Evolutionary conservation across 2,797 vertebrate species (phyloP).

Genomic region (Platalea minor): DNA sequence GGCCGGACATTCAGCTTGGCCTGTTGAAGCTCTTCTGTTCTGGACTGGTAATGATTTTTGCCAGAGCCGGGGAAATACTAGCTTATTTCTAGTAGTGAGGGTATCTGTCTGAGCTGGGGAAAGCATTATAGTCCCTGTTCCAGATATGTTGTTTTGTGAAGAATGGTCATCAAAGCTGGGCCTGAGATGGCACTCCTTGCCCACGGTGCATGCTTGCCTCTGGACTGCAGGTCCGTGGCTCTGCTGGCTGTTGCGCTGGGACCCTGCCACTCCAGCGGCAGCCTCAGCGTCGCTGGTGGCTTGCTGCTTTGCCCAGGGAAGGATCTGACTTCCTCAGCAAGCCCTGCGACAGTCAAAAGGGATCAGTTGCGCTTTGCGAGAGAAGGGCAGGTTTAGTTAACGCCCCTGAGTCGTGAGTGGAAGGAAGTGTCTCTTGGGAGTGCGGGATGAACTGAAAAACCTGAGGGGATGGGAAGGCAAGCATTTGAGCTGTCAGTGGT

Average conservation of each 20-base stretch:
- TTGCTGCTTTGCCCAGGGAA: neutral
- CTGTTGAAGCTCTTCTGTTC: neutral
- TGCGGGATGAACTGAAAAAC: neutral
- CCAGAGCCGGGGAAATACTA: neutral
- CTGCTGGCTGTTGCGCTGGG: neutral
- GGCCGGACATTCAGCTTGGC: neutral
- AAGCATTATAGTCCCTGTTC: neutral
- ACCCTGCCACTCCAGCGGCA: neutral
- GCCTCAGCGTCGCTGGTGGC: neutral
- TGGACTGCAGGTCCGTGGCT: no score
- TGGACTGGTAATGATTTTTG: neutral
- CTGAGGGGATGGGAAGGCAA: neutral
- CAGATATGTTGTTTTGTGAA: neutral
- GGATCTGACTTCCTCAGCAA: neutral
- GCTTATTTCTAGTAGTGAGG: neutral
- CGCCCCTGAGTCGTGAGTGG: neutral
- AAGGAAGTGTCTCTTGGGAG: neutral
- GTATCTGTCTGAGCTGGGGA: neutral
- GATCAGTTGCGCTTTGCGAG: neutral
- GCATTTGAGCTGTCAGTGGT: neutral
- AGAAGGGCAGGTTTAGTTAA: no score
- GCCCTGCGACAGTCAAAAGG: neutral
- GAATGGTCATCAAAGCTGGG: neutral
- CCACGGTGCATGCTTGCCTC: neutral
- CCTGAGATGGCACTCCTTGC: neutral